A percentile compares a stretch with the other conserved stretches of the same genome.
Conservation (phyloP, 2,113 vertebrate species). For the Bubo scandiacus region DNA sequence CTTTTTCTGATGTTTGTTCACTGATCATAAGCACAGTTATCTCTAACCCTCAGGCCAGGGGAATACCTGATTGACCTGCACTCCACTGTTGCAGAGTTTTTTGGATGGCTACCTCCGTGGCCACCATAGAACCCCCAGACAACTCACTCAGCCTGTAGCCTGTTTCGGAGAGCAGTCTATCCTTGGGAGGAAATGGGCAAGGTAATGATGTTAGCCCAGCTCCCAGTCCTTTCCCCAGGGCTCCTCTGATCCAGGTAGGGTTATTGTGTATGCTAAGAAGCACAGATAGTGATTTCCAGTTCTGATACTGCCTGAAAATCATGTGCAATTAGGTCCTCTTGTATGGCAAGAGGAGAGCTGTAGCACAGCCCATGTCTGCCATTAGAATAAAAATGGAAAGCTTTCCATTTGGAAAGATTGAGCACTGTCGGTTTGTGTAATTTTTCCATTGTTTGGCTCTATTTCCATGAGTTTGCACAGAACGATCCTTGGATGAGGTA, state of each 20-base stretch:
- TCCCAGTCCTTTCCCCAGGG: neutral
- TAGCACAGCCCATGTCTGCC: neutral
- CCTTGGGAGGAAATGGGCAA: neutral
- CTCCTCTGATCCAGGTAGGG: neutral
- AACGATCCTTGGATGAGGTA: neutral
- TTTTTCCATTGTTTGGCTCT: neutral
- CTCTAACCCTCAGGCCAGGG: no score
- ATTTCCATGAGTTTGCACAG: neutral
- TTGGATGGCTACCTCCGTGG: neutral
- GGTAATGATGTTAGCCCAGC: neutral
- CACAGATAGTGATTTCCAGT: neutral
- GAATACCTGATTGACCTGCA: neutral
- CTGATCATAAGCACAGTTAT: neutral
- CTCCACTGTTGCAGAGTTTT: neutral
- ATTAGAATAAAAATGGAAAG: neutral
- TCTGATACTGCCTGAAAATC: neutral
- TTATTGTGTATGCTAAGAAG: neutral
- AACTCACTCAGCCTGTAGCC: no score
- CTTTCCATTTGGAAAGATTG: neutral
- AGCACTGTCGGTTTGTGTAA: neutral
- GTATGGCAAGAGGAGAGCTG: neutral
- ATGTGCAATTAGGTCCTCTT: neutral
- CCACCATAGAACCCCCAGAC: neutral
- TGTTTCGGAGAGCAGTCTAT: neutral
- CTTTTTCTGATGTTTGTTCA: neutral